Evolutionary conservation across 1,140 invertebrate species (phyloP), one percentile per base, ranked within the genome.

Genomic region (Planococcus citri): DNA sequence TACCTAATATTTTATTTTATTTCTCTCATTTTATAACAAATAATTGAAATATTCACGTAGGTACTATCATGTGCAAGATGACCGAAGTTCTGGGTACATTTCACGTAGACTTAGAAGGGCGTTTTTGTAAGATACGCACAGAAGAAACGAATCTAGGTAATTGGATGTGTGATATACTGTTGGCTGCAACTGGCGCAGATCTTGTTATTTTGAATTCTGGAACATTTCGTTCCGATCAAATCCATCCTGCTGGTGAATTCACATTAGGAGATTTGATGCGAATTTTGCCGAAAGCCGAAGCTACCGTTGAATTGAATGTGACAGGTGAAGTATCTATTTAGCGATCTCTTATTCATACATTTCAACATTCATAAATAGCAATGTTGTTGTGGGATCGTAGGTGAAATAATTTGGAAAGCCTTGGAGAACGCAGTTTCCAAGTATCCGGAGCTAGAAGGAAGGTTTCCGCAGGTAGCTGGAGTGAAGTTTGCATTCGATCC

Each of bases 141-240:
- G 78, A 82, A 72, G 93, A 95, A 81, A 90, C 91, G 8, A 95
- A 95, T 82, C 81, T 95, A 70, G 92, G 92, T 68, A 94, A 94
- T 79, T 94, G 93, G 85, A 85, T 80, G 73, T 90, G 89, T 76
- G 92, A 95, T 77, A 88, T 95, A 33, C 86, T 94, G 70, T 75
- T 94, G 69, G 87, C 90, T 0, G 86, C 90, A 10, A 91, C 89
- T 1, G 87, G 88, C 17, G 88, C 90, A 25, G 91, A 95, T 77
- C 79, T 91, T 14, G 90, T 91, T 12, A 76, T 95, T 1, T 79
- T 95, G 14, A 95, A 95, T 79, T 92, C 90, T 20, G 93, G 93
- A 37, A 94, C 92, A 33, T 84, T 94, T 70, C 80, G 90, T 69
- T 90, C 88, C 69, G 90, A 93, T 78, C 75, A 85, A 77, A 83